Evolutionary conservation across 35 echinoderm and acorn worm genomes (phyloP).

Genomic region (Eucidaris tribuloides): DNA sequence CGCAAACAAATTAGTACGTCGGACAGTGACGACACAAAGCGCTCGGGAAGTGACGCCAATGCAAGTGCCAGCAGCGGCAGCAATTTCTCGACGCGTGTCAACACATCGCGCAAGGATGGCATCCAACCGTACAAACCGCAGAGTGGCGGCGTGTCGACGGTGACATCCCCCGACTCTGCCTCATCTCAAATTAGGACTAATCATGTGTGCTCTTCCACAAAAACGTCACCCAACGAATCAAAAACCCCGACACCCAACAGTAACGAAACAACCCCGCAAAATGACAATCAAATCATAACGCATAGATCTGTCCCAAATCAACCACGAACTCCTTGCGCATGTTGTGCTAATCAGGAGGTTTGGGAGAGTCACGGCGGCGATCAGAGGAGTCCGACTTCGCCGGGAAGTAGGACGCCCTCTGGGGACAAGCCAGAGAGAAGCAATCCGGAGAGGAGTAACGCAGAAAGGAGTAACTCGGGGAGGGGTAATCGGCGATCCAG

Average conservation of each 20-base stretch:
- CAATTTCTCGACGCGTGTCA: slow-evolving; percentile 85
- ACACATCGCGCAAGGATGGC: slow-evolving; percentile 56
- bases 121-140: slow-evolving; percentile 52
- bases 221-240: slow-evolving; percentile 24
- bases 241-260: slow-evolving; percentile 1
- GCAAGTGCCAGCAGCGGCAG: slow-evolving; percentile 65
- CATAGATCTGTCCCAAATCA: slow-evolving; percentile 1
- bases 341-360: slow-evolving; percentile 38
- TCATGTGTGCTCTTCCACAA: slow-evolving; percentile 51
- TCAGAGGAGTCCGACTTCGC: slow-evolving; percentile 7
- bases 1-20: slow-evolving; percentile 38
- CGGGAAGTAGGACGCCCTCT: background rate
- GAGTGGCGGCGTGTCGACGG: background rate
- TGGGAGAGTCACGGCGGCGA: slow-evolving; percentile 38
- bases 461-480: slow-evolving; percentile 19
- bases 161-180: slow-evolving; percentile 40
- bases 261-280: slow-evolving; percentile 30
- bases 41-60: slow-evolving; percentile 54
- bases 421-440: slow-evolving; percentile 17
- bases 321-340: slow-evolving; percentile 43
- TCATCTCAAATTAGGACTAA: slow-evolving; percentile 51
- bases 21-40: slow-evolving; percentile 75
- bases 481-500: slow-evolving; percentile 37
- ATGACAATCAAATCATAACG: background rate
- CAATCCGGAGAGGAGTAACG: slow-evolving; percentile 18